A percentile compares a stretch with the other conserved stretches of the same genome.
Conservation (phyloP, 2,113 vertebrate genomes). For the Upupa epops region DNA sequence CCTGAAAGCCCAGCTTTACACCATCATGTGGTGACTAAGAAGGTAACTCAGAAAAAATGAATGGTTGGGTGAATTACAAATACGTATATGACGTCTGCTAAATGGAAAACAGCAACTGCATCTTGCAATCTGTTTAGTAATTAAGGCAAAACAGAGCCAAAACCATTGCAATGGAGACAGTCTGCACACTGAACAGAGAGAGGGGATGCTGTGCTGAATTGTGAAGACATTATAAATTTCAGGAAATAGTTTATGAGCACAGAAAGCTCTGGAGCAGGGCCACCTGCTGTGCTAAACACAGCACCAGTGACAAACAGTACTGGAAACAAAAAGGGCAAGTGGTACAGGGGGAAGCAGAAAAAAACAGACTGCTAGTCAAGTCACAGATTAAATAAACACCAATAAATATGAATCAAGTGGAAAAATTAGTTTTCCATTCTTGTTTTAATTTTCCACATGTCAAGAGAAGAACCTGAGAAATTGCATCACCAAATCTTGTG, state of each 20-base stretch:
- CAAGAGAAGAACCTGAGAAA: background rate
- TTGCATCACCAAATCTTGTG: background rate
- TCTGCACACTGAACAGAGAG: background rate
- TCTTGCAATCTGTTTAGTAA: background rate
- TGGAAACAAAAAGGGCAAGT: background rate
- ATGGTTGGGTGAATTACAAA: background rate
- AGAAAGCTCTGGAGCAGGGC: background rate
- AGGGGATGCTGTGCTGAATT: background rate
- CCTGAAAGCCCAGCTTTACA: background rate
- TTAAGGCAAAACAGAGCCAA: background rate
- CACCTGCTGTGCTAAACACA: background rate
- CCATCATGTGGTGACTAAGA: background rate
- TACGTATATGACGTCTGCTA: background rate
- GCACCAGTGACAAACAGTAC: background rate
- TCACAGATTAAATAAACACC: background rate
- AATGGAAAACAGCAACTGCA: background rate
- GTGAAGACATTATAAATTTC: background rate
- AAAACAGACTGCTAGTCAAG: background rate
- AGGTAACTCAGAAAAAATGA: background rate
- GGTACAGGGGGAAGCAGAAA: background rate
- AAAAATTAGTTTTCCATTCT: background rate
- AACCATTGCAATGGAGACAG: background rate
- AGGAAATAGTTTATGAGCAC: background rate
- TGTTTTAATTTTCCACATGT: background rate
- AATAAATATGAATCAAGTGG: background rate